Conservation (phyloP, 2,113 vertebrate genomes). For the Bufo bufo region DNA sequence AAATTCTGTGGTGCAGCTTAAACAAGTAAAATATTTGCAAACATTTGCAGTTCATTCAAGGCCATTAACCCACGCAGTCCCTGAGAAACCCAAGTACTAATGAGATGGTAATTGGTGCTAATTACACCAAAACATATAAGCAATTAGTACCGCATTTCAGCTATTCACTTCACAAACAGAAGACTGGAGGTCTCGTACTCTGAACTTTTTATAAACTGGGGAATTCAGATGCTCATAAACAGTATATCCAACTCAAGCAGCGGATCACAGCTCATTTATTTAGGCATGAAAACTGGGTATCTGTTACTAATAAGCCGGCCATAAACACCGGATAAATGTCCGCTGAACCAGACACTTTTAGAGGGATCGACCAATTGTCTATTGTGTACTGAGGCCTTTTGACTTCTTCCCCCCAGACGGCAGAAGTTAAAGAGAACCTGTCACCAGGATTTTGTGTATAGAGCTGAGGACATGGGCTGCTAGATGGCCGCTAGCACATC, state of each 20-base stretch:
- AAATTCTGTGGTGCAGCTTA: not conserved
- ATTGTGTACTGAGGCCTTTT: too few relatives aligned
- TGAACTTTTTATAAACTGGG: conserved; percentile 11
- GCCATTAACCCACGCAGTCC: conserved; percentile 38
- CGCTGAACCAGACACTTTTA: too few relatives aligned
- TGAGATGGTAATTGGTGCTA: conserved; percentile 48
- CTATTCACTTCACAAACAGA: conserved; percentile 33
- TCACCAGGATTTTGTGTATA: too few relatives aligned
- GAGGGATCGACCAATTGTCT: too few relatives aligned
- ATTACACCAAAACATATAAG: conserved; percentile 50
- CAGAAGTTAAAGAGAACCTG: too few relatives aligned
- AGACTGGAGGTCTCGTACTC: conserved; percentile 4
- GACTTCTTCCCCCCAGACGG: too few relatives aligned
- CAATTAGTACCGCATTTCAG: conserved; percentile 41
- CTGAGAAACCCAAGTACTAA: conserved; percentile 30
- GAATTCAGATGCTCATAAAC: conserved; percentile 23
- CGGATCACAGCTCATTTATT: not conserved
- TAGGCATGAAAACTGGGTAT: not conserved
- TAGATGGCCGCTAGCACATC: too few relatives aligned
- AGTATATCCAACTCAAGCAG: not conserved
- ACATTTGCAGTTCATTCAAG: conserved; percentile 37
- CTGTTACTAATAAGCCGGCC: too few relatives aligned
- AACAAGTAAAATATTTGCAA: conserved; percentile 17
- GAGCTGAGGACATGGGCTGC: too few relatives aligned
- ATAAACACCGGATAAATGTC: too few relatives aligned